Conservation (phyloP, 2,113 vertebrate genomes). For the Beaufortia kweichowensis region DNA sequence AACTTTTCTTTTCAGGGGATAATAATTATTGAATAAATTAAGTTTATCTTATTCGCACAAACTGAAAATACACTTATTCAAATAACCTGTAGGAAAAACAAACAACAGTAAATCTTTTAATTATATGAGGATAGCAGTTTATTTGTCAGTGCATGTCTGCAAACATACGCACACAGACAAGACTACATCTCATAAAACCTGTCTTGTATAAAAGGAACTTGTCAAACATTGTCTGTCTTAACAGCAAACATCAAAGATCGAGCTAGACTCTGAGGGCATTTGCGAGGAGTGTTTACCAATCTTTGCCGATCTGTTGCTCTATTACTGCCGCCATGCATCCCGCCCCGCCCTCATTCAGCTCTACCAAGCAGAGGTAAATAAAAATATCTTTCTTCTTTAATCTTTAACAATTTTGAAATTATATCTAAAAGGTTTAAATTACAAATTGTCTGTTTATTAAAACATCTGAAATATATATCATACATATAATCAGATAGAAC, state of each 20-base stretch:
- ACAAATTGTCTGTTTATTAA: too few relatives aligned
- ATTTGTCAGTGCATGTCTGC: neutral
- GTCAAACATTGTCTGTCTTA: neutral
- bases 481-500: too few relatives aligned
- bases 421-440: neutral
- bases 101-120: too few relatives aligned
- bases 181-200: neutral
- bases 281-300: slow-evolving; percentile 82
- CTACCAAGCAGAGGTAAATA: slow-evolving; percentile 88
- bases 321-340: slow-evolving; percentile 88
- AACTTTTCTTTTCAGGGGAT: neutral
- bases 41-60: neutral
- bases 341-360: slow-evolving; percentile 87
- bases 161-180: slow-evolving; percentile 27
- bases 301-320: slow-evolving; percentile 91
- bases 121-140: neutral
- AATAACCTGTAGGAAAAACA: slow-evolving; percentile 1
- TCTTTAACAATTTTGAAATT: neutral
- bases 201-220: neutral
- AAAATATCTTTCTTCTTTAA: neutral
- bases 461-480: too few relatives aligned
- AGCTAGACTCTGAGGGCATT: slow-evolving; percentile 69
- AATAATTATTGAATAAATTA: too few relatives aligned
- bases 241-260: slow-evolving; percentile 81
- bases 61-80: neutral